phyloP scores from a whole-genome alignment of 2,113 vertebrate genomes.

The Dolichallabes microphthalmus region DNA sequence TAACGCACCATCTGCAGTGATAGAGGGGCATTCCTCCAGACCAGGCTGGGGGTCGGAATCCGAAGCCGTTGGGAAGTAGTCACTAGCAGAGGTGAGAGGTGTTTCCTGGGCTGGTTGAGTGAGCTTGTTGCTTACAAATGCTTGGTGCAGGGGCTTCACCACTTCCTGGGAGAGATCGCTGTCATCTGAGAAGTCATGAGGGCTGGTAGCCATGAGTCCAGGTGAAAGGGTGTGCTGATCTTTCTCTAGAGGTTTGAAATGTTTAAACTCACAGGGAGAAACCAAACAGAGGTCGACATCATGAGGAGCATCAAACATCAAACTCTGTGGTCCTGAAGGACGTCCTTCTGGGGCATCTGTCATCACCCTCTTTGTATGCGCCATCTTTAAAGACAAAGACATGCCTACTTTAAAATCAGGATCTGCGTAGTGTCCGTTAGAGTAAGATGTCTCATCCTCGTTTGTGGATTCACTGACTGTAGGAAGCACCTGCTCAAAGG shows the following conservation, averaged over 20 bases:
- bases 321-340: slow-evolving; percentile 7
- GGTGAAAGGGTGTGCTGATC: slow-evolving; percentile 60
- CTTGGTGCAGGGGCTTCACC: slow-evolving; percentile 52
- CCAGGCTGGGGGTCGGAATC: slow-evolving; percentile 71
- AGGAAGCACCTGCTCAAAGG: slow-evolving; percentile 81
- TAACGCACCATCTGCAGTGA: slow-evolving; percentile 67
- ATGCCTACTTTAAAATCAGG: slow-evolving; percentile 68
- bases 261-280: slow-evolving; percentile 83
- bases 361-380: slow-evolving; percentile 60
- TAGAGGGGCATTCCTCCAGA: slow-evolving; percentile 69
- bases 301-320: slow-evolving; percentile 63
- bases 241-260: slow-evolving; percentile 67
- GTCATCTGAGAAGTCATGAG: slow-evolving; percentile 73
- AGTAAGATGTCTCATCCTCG: slow-evolving; percentile 46
- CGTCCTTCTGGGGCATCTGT: slow-evolving; percentile 54
- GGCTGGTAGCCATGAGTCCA: slow-evolving; percentile 64
- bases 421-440: slow-evolving; percentile 54
- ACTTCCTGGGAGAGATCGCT: slow-evolving; percentile 78
- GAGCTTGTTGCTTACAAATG: slow-evolving; percentile 17
- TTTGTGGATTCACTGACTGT: slow-evolving; percentile 71
- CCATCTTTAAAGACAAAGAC: slow-evolving; percentile 69
- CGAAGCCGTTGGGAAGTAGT: slow-evolving; percentile 77
- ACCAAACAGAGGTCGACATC: slow-evolving; percentile 84
- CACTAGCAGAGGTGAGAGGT: slow-evolving; percentile 76
- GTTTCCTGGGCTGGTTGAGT: slow-evolving; percentile 65